These are phyloP conservation scores for Turritopsis rubra DNA, from an alignment of 30 jellyfish, hydroid and myxozoan genomes.

Conservation along the genomic window DNA sequence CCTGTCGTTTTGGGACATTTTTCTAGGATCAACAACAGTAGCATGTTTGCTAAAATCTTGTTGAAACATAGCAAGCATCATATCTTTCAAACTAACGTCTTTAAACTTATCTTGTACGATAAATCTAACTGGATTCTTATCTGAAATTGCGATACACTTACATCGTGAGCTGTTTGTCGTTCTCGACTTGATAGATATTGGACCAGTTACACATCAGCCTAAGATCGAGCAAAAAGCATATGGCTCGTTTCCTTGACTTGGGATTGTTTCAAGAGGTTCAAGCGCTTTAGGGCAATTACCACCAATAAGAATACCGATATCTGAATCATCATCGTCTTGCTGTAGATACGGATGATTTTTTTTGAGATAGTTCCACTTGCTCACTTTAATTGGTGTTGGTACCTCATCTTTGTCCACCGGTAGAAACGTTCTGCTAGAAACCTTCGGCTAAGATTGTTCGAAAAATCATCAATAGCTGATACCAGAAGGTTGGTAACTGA, in stretches of 20 bases:
- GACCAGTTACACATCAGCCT: not conserved
- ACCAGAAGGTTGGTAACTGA: not conserved
- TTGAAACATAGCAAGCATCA: conserved; percentile 7
- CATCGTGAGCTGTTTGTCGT: not conserved
- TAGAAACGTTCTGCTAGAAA: not conserved
- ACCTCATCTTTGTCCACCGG: conserved; percentile 5
- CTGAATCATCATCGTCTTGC: not conserved
- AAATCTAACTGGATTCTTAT: not conserved
- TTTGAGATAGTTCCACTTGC: not conserved
- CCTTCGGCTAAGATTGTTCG: not conserved
- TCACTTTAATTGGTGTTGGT: not conserved
- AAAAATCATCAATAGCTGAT: not conserved
- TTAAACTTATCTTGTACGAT: not conserved
- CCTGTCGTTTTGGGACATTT: conserved; percentile 17
- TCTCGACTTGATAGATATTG: not conserved
- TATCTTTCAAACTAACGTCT: not conserved
- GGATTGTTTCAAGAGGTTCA: too few species aligned
- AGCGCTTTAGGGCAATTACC: too few species aligned
- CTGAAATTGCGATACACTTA: not conserved
- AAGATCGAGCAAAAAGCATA: not conserved
- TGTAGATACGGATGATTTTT: not conserved
- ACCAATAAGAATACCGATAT: not conserved
- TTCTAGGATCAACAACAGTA: conserved; percentile 13
- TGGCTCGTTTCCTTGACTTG: too few species aligned
- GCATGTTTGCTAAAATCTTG: not conserved